Base-by-base conservation (phyloP, 2,113 vertebrate species). In the Loxodonta africana region DNA sequence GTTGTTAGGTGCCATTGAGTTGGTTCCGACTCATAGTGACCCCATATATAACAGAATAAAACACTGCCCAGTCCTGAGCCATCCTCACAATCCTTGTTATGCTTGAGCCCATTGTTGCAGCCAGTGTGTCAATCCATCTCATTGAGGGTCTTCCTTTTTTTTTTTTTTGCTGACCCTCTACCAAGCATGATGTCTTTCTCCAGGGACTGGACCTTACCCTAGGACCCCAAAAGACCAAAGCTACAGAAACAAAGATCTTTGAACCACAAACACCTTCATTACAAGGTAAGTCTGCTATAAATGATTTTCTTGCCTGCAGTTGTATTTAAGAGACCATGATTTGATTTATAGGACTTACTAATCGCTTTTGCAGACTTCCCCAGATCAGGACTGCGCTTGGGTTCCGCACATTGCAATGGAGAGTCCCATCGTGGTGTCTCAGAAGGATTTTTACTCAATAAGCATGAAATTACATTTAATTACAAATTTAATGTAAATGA, bases 401-500 rank as follows among this genome's bases (percentile, higher is more conserved):
- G 25, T 26, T 74, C 12, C 2, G 1, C 4, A 57, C 28, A 60
- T 62, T 33, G 98, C 96, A 3, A 88, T 0, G 4, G 88, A 96
- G 53, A 95, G 88, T 73, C 90, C 20, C 96, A 74, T 51, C 1
- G 6, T 53, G 21, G 81, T 37, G 63, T 94, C 82, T 82, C 82
- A 80, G 90, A 96, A 98, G 93, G 0, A 96, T 93, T 97, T 91
- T 97, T 91, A 95, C 94, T 98, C 98, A 96, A 33, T 97, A 98
- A 97, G 94, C 97, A 90, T 65, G 80, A 98, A 98, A 98, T 98
- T 98, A 97, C 92, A 83, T 97, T 97, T 98, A 98, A 98, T 98
- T 98, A 97, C 97, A 97, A 98, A 98, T 96, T 97, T 98, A 98
- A 98, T 97, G 95, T 98, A 98, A 99, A 98, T 98, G 96, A 98